Evolutionary conservation across 2,113 vertebrate species (phyloP), one percentile per base, ranked within the genome.

Genomic region (Motacilla tschutschensis): DNA sequence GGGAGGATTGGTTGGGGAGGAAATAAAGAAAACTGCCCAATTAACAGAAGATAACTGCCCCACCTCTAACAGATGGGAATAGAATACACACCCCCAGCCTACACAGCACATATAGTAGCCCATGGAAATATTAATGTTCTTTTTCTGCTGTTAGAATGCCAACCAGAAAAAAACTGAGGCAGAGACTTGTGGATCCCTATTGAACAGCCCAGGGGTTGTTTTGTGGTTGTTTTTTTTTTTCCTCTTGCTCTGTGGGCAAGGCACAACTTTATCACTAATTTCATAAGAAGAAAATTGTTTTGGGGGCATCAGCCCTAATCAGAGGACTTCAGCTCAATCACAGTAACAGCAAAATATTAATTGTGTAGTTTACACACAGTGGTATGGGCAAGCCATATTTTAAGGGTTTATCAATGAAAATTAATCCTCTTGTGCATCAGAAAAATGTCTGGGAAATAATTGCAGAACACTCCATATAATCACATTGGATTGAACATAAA

Each of bases 61-160:
- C 48, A 29, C 16, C 48, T 50, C 48, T 50, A 10, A 50, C 26
- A 50, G 48, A 50, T 28, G 48, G 48, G 15, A 50, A 17, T 29
- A 50, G 26, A 50, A 18, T 10, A 29, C 48, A 29, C 16, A 17
- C 6, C 48, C 48, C 48, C 48, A 17, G 48, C 48, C 48, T 50
- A 50, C 28, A 11, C 26, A 50, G 48, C 16, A 4, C 24, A 55
- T 63, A 46, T 54, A 83, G 48, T 7, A 85, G 24, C 50, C 46
- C 24, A 26, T 25, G 14, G 65, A 79, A 92, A 76, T 57, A 31
- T 19, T 74, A 55, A 81, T 35, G 17, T 33, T 87, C 5, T 81
- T 91, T 82, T 82, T 83, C 71, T 90, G 71, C 44, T 78, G 14
- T 59, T 90, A 72, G 87, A 72, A 78, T 72, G 58, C 58, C 54